These are phyloP conservation scores for Chelidonichthys spinosus DNA, from an alignment of 2,797 vertebrate genomes.

Conservation along the genomic window DNA sequence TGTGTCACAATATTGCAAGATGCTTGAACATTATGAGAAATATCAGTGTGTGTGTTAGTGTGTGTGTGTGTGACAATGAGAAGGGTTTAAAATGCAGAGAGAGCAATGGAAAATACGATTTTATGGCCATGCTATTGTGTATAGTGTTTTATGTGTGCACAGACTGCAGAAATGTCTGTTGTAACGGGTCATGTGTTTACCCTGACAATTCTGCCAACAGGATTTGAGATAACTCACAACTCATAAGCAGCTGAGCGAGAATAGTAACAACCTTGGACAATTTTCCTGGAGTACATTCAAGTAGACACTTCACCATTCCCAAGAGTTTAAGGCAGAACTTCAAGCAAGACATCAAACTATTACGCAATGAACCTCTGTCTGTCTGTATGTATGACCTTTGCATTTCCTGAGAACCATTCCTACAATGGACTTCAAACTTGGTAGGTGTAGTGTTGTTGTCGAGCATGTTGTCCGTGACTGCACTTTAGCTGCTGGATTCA, in stretches of 20 bases:
- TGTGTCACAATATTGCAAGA: slow-evolving; percentile 5
- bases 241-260: neutral
- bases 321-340: neutral
- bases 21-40: slow-evolving; percentile 12
- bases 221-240: neutral
- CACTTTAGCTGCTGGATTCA: too few species aligned
- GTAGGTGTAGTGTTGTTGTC: too few species aligned
- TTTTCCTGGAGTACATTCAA: neutral
- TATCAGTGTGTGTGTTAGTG: too few species aligned
- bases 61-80: neutral
- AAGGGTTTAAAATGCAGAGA: neutral
- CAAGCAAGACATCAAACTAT: neutral
- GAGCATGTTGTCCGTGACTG: too few species aligned
- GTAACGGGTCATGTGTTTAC: neutral
- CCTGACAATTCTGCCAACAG: neutral
- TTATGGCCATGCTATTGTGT: neutral
- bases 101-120: neutral
- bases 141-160: neutral
- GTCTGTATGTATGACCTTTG: neutral
- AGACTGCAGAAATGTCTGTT: neutral
- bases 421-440: too few species aligned
- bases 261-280: neutral
- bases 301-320: neutral
- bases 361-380: neutral
- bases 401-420: neutral